phyloP scores from a whole-genome alignment of 1,140 invertebrate species.

The Listronotus oregonensis region DNA sequence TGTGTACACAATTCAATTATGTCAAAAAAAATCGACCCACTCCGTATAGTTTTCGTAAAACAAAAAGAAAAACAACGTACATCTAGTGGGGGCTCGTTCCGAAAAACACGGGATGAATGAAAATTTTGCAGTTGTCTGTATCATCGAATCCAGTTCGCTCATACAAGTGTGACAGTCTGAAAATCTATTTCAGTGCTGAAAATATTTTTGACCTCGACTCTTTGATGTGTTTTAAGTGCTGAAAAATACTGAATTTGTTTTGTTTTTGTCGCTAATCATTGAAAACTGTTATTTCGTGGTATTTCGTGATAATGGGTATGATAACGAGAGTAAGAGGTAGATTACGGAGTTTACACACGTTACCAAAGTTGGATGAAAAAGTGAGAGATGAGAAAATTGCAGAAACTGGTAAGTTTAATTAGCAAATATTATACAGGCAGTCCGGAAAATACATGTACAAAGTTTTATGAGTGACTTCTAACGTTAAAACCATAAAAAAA shows the following conservation, averaged over 20 bases:
- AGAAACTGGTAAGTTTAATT: slow-evolving; percentile 61
- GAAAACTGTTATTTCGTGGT: slow-evolving; percentile 2
- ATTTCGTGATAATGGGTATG: slow-evolving; percentile 63
- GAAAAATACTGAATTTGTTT: background rate
- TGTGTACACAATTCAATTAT: slow-evolving; percentile 6
- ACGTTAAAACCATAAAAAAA: too few species aligned
- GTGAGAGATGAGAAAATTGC: slow-evolving; percentile 68
- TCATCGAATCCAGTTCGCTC: background rate
- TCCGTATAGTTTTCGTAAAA: slow-evolving; percentile 26
- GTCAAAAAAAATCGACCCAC: slow-evolving; percentile 20
- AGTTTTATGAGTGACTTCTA: too few species aligned
- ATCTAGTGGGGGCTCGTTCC: slow-evolving; percentile 6
- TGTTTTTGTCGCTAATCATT: background rate
- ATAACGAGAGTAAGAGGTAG: slow-evolving; percentile 68
- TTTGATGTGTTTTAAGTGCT: too few species aligned
- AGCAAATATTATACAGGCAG: background rate
- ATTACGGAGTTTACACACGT: slow-evolving; percentile 64
- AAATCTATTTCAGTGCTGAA: slow-evolving; percentile 1
- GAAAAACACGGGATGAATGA: slow-evolving; percentile 27
- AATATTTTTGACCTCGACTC: background rate
- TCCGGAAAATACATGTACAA: background rate
- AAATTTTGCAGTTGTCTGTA: slow-evolving; percentile 7
- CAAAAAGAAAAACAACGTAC: slow-evolving; percentile 17
- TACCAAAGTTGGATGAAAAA: slow-evolving; percentile 63
- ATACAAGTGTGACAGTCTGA: background rate